Conservation (phyloP, 2,113 vertebrate genomes). For the Xerus inauris region DNA sequence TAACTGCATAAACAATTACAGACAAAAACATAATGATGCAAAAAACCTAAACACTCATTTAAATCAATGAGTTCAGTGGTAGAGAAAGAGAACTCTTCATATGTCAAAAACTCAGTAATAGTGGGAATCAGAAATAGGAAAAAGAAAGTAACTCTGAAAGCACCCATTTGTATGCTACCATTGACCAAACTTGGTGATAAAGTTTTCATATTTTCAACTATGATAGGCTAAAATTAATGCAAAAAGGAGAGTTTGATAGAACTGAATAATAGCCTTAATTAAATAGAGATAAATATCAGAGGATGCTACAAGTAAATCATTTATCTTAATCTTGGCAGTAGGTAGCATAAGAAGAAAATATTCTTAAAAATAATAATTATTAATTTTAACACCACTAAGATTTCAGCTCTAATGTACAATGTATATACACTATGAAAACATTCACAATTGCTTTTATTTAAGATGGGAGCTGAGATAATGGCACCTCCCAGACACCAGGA, state of each 20-base stretch:
- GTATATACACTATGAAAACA: background rate
- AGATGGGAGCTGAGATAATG: background rate
- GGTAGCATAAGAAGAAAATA: background rate
- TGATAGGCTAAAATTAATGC: background rate
- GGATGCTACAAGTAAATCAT: background rate
- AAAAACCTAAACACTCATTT: background rate
- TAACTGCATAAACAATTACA: background rate
- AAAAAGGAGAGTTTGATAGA: background rate
- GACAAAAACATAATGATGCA: background rate
- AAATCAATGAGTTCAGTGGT: background rate
- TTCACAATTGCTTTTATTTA: background rate
- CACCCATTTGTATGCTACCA: background rate
- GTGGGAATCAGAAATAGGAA: background rate
- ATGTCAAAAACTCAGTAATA: background rate
- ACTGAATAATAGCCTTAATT: background rate
- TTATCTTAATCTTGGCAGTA: background rate
- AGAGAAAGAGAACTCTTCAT: background rate
- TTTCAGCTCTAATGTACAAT: background rate
- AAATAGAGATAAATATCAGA: background rate
- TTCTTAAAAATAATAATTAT: background rate
- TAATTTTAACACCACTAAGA: background rate
- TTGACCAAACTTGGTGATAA: background rate
- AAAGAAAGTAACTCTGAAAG: background rate
- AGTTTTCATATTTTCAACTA: background rate
- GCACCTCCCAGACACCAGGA: background rate